Conservation (phyloP, 2,888 invertebrate species). For the Trichopria drosophilae region DNA sequence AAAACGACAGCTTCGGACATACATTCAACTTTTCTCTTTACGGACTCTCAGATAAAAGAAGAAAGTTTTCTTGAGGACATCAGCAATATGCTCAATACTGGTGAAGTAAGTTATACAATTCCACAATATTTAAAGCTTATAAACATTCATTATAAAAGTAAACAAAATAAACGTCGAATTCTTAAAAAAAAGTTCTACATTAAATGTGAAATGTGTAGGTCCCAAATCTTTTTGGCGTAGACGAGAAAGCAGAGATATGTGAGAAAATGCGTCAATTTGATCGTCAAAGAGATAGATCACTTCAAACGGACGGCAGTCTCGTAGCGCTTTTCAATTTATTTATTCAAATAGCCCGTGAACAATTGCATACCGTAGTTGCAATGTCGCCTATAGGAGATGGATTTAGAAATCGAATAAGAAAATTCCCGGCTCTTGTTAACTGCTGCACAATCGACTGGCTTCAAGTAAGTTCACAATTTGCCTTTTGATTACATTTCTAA, state of each 20-base stretch:
- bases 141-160: slow-evolving; percentile 1
- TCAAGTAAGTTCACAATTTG: slow-evolving; percentile 62
- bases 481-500: neutral
- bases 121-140: neutral
- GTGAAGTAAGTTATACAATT: slow-evolving; percentile 65
- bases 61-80: slow-evolving; percentile 92
- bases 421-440: slow-evolving; percentile 90
- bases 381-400: slow-evolving; percentile 91
- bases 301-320: slow-evolving; percentile 90
- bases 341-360: slow-evolving; percentile 83
- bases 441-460: slow-evolving; percentile 98
- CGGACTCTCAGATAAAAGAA: slow-evolving; percentile 91
- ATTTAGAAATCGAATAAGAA: slow-evolving; percentile 79
- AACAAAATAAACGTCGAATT: slow-evolving; percentile 5
- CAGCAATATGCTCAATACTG: slow-evolving; percentile 88
- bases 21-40: slow-evolving; percentile 87
- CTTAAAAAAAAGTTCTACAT: neutral
- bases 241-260: slow-evolving; percentile 87
- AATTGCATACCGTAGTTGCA: slow-evolving; percentile 84
- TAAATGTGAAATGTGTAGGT: slow-evolving; percentile 57
- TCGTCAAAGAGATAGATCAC: slow-evolving; percentile 79
- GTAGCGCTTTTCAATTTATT: slow-evolving; percentile 91
- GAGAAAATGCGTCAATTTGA: slow-evolving; percentile 93
- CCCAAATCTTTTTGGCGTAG: slow-evolving; percentile 82
- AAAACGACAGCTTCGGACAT: slow-evolving; percentile 83